Percentiles rank a stretch among this genome's conserved stretches.
These are phyloP conservation scores for Hirtodrosophila trivittata DNA, from an alignment of 2,888 invertebrate genomes.

Conservation along the genomic window DNA sequence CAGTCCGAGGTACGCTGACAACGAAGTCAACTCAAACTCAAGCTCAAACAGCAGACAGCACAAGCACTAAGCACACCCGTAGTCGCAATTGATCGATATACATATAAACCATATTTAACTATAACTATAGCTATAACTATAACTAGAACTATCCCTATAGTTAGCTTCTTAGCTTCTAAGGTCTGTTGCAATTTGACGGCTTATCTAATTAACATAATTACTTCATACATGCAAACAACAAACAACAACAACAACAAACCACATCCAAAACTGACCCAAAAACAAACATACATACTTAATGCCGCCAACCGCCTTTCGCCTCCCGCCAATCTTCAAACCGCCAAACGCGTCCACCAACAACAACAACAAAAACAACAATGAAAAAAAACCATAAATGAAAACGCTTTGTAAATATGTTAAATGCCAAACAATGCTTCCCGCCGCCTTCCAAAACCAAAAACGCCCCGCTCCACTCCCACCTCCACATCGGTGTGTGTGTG, in stretches of 20 bases:
- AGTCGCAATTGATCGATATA: slow-evolving; percentile 56
- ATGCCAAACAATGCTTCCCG: slow-evolving; percentile 48
- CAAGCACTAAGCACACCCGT: slow-evolving; percentile 68
- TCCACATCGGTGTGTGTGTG: slow-evolving; percentile 44
- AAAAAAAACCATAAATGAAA: slow-evolving; percentile 40
- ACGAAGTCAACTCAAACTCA: slow-evolving; percentile 65
- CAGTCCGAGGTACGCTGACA: slow-evolving; percentile 83
- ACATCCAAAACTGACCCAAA: slow-evolving; percentile 68
- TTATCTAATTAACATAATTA: slow-evolving; percentile 77
- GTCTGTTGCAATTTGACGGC: slow-evolving; percentile 74
- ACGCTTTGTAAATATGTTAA: slow-evolving; percentile 67
- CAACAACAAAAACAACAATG: slow-evolving; percentile 25
- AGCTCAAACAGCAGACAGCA: slow-evolving; percentile 74
- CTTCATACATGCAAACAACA: slow-evolving; percentile 71
- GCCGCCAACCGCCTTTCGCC: not conserved
- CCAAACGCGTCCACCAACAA: slow-evolving; percentile 33
- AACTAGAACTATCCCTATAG: slow-evolving; percentile 48
- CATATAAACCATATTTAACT: slow-evolving; percentile 26
- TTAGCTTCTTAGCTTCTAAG: slow-evolving; percentile 61
- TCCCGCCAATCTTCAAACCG: not conserved
- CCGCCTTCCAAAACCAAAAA: slow-evolving; percentile 47
- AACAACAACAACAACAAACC: slow-evolving; percentile 48
- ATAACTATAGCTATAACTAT: slow-evolving; percentile 26
- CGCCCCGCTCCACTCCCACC: slow-evolving; percentile 22
- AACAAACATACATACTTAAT: slow-evolving; percentile 12